Base-by-base conservation (phyloP, 2,888 invertebrate species). In the Nephrotoma flavescens region DNA sequence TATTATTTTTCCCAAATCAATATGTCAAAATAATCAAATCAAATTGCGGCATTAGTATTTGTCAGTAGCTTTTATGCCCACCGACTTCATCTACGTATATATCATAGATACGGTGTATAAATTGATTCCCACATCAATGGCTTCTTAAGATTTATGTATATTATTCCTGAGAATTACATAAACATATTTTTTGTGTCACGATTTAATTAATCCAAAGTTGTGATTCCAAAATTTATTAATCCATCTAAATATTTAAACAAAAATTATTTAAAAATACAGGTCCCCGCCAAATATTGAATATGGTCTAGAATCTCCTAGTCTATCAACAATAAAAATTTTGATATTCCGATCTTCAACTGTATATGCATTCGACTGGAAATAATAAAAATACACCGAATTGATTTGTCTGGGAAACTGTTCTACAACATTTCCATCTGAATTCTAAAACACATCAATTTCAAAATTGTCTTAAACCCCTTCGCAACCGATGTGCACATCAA, bases 201-300 rank as follows among this genome's bases (percentile, higher is more conserved):
- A 85, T 85, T 85, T 85, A 85, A 85, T 85, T 86, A 86, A 86
- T 86, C 86, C 86, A 86, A 57, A 52, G 86, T 86, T 86, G 52
- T 86, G 86, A 86, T 86, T 52, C 41, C 57, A 86, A 52, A 57
- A 57, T 57, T 52, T 41, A 86, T 44, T 86, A 52, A 52, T 52
- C 52, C 12, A 86, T 86, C 86, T 86, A 86, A 86, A 86, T 86
- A 86, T 86, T 86, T 41, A 44, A 85, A 42, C 11, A 19, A 85
- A 85, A 19, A 19, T 44, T 31, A 5, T 85, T 6, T 42, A 84
- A 42, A 84, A 83, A 5, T 41, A 42, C 41, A 41, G 83, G 52
- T 57, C 11, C 15, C 6, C 52, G 15, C 11, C 52, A 11, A 31
- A 71, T 71, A 71, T 7, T 4, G 7, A 7, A 31, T 31, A 6